A percentile compares a stretch with the other conserved stretches of the same genome.
phyloP scores from a whole-genome alignment of 2,888 invertebrate species.

The Mythimna pallens region DNA sequence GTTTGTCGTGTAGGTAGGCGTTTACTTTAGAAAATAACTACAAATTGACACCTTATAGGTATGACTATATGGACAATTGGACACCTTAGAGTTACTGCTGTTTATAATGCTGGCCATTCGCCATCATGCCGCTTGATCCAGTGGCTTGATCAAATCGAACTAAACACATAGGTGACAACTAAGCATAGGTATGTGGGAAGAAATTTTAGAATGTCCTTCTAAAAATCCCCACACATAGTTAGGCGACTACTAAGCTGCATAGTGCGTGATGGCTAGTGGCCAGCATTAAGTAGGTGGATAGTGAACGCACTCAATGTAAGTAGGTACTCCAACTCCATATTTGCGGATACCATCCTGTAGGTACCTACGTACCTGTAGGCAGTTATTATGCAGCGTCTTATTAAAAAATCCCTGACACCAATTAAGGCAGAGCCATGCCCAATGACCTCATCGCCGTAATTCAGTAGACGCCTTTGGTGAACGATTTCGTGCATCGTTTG shows the following conservation, averaged over 20 bases:
- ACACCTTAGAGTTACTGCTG: neutral
- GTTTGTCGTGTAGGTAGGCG: neutral
- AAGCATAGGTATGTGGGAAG: too few species aligned
- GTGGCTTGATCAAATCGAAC: too few species aligned
- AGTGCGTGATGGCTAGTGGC: neutral
- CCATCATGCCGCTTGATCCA: too few species aligned
- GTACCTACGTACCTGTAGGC: neutral
- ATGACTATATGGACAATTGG: neutral
- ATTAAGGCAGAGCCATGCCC: slow-evolving; percentile 71
- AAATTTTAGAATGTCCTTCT: too few species aligned
- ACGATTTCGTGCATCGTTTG: slow-evolving; percentile 67
- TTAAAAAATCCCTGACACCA: slow-evolving; percentile 74
- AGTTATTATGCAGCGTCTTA: slow-evolving; percentile 44
- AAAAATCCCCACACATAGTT: too few species aligned
- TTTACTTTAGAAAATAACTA: neutral
- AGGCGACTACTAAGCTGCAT: too few species aligned
- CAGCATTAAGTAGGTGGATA: neutral
- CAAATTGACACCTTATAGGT: neutral
- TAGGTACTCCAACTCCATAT: neutral
- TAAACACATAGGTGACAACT: too few species aligned
- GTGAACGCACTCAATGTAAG: neutral
- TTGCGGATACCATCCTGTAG: slow-evolving; percentile 29
- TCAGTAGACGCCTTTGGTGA: slow-evolving; percentile 66
- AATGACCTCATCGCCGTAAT: slow-evolving; percentile 80
- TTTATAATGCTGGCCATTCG: neutral